phyloP scores from a whole-genome alignment of 37 sponge, comb jelly and placozoan species.

The Crambe crambe region DNA sequence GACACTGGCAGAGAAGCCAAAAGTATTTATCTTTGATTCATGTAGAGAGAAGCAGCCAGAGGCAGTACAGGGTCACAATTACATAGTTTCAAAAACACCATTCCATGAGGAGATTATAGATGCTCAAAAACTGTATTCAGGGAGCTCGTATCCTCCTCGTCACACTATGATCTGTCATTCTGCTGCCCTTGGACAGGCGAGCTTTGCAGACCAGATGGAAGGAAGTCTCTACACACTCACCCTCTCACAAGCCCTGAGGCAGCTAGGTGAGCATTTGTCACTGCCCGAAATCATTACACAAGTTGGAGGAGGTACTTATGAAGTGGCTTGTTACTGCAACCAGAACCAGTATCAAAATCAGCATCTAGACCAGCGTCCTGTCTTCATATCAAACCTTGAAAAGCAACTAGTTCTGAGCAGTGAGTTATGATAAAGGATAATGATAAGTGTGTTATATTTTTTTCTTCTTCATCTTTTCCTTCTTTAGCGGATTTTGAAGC shows the following conservation, averaged over 20 bases:
- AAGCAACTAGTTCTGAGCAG: slow-evolving; percentile 15
- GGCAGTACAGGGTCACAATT: neutral
- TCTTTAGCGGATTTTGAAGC: too few species aligned
- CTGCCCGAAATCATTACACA: slow-evolving; percentile 37
- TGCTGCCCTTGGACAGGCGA: neutral
- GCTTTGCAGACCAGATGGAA: neutral
- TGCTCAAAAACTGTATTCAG: neutral
- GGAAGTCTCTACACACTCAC: slow-evolving; percentile 57
- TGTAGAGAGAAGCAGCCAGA: neutral
- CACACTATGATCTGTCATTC: slow-evolving; percentile 36
- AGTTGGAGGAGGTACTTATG: slow-evolving; percentile 14
- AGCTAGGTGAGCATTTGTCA: slow-evolving; percentile 25
- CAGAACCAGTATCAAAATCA: too few species aligned
- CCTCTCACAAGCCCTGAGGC: slow-evolving; percentile 6
- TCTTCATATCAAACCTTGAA: slow-evolving; percentile 6
- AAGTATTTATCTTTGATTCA: slow-evolving; percentile 65
- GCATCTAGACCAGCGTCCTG: slow-evolving; percentile 11
- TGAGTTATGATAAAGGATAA: neutral
- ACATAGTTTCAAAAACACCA: neutral
- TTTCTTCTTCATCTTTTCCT: too few species aligned
- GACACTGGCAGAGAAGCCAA: slow-evolving; percentile 27
- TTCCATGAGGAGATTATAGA: neutral
- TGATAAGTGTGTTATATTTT: neutral
- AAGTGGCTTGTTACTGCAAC: too few species aligned
- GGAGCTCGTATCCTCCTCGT: neutral